Evolutionary conservation across 1,140 invertebrate genomes (phyloP), one percentile per base, ranked within the genome.

Genomic region (Sitobion miscanthi): DNA sequence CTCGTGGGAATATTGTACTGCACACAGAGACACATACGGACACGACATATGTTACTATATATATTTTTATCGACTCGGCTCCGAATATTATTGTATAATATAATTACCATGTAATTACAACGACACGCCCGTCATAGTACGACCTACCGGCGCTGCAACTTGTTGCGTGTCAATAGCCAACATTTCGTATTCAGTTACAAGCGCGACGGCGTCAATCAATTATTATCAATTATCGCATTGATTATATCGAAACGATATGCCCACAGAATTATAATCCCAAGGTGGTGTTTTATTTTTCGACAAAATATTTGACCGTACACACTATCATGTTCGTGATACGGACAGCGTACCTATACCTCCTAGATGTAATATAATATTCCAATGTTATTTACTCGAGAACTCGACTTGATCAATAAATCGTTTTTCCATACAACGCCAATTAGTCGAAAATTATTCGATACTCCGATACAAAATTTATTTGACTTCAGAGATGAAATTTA

Each of bases 31-130:
- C 23, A 25, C 38, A 11, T 42, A 8, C 77, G 35, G 17, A 54
- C 52, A 5, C 7, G 21, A 2, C 23, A 85, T 42, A 23, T 23
- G 21, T 42, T 38, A 42, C 42, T 42, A 42, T 42, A 2, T 62
- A 42, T 25, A 35, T 90, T 54, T 90, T 89, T 89, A 54, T 42
- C 88, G 49, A 89, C 88, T 4, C 9, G 30, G 45, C 23, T 47
- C 85, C 45, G 42, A 87, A 20, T 47, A 89, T n/a, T 90, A 49
- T 90, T 90, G 35, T 90, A n/a, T 77, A 77, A 77, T n/a, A 77
- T 77, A 90, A 90, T 90, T 90, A 54, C 49, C 88, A 21, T 57
- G 21, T 90, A 57, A 90, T 90, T 90, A 90, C 47, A 57, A 25
- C 38, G 25, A 69, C 42, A 30, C 89, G 49, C 88, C 20, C 35